These are phyloP conservation scores for Epirrita christyi DNA, from an alignment of 2,888 invertebrate genomes.

Conservation along the genomic window DNA sequence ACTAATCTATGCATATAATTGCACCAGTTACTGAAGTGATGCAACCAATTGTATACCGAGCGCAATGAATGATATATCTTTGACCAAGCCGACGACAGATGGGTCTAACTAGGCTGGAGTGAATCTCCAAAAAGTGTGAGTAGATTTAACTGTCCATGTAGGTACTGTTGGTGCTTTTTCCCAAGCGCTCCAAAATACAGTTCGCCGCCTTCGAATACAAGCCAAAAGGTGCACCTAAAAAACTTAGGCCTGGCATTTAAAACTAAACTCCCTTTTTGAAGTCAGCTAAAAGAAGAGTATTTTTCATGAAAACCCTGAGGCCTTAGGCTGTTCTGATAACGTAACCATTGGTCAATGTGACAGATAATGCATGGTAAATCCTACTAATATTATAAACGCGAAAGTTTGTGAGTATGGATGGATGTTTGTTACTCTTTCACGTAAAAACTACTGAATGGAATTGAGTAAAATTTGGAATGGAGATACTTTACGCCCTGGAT, in stretches of 20 bases:
- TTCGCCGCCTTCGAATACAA: background rate
- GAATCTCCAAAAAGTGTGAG: constrained; percentile 56
- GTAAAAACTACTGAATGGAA: too few relatives aligned
- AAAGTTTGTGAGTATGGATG: too few relatives aligned
- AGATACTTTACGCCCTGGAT: too few relatives aligned
- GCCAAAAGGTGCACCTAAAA: background rate
- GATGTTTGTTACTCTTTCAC: too few relatives aligned
- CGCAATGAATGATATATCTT: constrained; percentile 19
- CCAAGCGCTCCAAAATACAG: constrained; percentile 38
- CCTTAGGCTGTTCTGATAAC: too few relatives aligned
- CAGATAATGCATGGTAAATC: too few relatives aligned
- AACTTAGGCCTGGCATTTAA: background rate
- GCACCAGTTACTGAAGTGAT: constrained; percentile 31
- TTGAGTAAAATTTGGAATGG: too few relatives aligned
- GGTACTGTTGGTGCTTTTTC: constrained; percentile 42
- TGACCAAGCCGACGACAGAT: constrained; percentile 35
- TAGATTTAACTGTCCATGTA: constrained; percentile 57
- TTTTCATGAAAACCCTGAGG: too few relatives aligned
- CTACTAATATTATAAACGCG: too few relatives aligned
- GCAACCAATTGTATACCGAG: constrained; percentile 37
- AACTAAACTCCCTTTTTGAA: too few relatives aligned
- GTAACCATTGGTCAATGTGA: too few relatives aligned
- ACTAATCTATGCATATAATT: constrained; percentile 28
- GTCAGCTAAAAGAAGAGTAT: too few relatives aligned
- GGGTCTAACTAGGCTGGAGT: constrained; percentile 58